phyloP scores from a whole-genome alignment of 1,140 invertebrate species.

The Planococcus citri region DNA sequence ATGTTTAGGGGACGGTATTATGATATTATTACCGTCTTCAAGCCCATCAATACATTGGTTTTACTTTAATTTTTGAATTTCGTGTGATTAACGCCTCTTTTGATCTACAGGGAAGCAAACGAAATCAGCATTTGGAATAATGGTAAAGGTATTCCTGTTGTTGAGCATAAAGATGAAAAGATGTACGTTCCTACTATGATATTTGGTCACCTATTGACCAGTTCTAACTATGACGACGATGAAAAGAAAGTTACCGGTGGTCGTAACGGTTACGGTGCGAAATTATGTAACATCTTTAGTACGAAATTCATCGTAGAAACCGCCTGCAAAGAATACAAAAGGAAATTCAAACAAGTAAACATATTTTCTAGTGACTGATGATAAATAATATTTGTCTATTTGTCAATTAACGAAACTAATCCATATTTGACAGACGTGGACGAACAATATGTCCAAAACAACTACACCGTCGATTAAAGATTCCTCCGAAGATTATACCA shows the following conservation, averaged over 20 bases:
- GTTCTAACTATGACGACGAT: slow-evolving; percentile 97
- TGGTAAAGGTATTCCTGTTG: slow-evolving; percentile 95
- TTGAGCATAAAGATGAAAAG: slow-evolving; percentile 93
- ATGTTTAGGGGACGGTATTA: not conserved
- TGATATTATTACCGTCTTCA: not conserved
- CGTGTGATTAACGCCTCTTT: slow-evolving; percentile 11
- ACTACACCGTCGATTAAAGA: slow-evolving; percentile 65
- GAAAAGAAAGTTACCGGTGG: slow-evolving; percentile 97
- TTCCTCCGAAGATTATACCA: slow-evolving; percentile 76
- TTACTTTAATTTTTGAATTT: not conserved
- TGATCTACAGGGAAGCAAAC: slow-evolving; percentile 58
- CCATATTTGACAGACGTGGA: slow-evolving; percentile 55
- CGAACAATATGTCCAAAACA: slow-evolving; percentile 86
- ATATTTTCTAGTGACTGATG: not conserved
- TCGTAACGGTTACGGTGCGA: slow-evolving; percentile 97
- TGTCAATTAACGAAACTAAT: not conserved
- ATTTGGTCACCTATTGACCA: slow-evolving; percentile 96
- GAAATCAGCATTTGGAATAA: slow-evolving; percentile 95
- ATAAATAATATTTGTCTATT: slow-evolving; percentile 10
- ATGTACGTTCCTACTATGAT: slow-evolving; percentile 99
- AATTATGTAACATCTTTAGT: slow-evolving; percentile 98
- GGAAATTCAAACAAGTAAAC: slow-evolving; percentile 71
- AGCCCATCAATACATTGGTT: not conserved
- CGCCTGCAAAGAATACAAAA: slow-evolving; percentile 71
- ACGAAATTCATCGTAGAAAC: slow-evolving; percentile 95